Evolutionary conservation across 2,888 invertebrate genomes (phyloP).

Genomic region (Campaea margaritaria): DNA sequence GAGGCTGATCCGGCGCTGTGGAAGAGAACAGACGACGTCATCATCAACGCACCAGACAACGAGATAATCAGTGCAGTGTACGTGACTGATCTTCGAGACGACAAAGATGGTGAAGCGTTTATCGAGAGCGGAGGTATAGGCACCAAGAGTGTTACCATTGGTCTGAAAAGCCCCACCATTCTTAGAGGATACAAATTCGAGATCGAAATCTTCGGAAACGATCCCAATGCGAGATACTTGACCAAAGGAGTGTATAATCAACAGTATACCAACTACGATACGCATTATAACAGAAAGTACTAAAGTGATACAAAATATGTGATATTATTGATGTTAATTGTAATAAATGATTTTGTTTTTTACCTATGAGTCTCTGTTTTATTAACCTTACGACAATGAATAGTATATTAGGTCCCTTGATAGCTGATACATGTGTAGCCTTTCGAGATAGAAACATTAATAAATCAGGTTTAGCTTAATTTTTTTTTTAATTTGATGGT

Average conservation of each 20-base stretch:
- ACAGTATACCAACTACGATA: constrained; percentile 46
- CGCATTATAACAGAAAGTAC: constrained; percentile 59
- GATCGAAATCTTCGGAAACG: constrained; percentile 66
- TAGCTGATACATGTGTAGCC: no score
- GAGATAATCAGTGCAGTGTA: constrained; percentile 69
- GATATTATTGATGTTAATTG: constrained; percentile 3
- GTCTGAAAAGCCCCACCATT: constrained; percentile 67
- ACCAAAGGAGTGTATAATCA: constrained; percentile 52
- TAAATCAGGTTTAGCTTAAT: no score
- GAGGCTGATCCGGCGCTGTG: constrained; percentile 71
- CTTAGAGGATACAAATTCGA: constrained; percentile 72
- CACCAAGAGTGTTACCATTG: constrained; percentile 64
- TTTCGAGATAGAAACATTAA: no score
- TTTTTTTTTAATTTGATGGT: no score
- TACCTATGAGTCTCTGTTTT: not conserved
- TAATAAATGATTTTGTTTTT: constrained; percentile 17
- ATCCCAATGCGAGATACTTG: constrained; percentile 51
- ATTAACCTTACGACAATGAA: not conserved
- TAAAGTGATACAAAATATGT: constrained; percentile 34
- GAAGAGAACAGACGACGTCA: constrained; percentile 67
- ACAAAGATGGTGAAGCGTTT: constrained; percentile 67
- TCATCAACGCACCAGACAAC: constrained; percentile 58
- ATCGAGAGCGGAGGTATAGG: constrained; percentile 72
- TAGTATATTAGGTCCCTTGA: not conserved
- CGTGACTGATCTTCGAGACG: constrained; percentile 68